Evolutionary conservation across 92 coral and sea anemone species (phyloP), one percentile per base, ranked within the genome.

Genomic region (Montipora capitata): DNA sequence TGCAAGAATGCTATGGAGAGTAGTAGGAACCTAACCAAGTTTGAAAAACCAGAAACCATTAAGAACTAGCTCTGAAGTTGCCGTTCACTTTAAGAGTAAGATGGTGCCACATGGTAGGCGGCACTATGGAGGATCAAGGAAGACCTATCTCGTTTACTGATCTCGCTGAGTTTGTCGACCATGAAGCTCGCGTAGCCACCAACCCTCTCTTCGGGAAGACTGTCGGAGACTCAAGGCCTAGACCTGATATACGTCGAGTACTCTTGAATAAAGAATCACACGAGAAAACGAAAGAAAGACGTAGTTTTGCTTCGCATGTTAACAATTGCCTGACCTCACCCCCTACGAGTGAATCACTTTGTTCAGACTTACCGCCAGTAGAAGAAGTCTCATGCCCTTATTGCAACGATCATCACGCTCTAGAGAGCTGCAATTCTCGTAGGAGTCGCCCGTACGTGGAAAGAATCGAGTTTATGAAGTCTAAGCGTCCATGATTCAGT

Each of bases 181-280:
- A 67, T 17, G 87, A 85, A 85, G 90, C 90, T 10, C 74, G 91
- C 48, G 88, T 80, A 41, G 76, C 87, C 40, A 57, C 87, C 40
- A 74, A 85, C 52, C 94, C 94, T 5, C 80, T 90, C 3, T 86
- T 85, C 59, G 84, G 94, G 17, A 91, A 81, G 81, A 74, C 72
- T 20, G 2, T 4, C 8, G 85, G 40, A 7, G 82, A 59, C 66
- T 8, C 87, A 11, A 71, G 59, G 73, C 51, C 40, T 71, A 63
- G 54, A 35, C 7, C 18, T 2, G n/a, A 74, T 6, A 12, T 5
- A 42, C 12, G 51, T 12, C 1, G 8, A 10, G 5, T 39, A 11
- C 41, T n/a, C 1, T 15, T 16, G 49, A 40, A 35, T 5, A 15
- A 38, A 2, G 7, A 42, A 40, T 15, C 70, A 15, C 57, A 5